A percentile compares a stretch with the other conserved stretches of the same genome.
Conservation (phyloP, 2,888 invertebrate genomes). For the Poecilus cupreus region DNA sequence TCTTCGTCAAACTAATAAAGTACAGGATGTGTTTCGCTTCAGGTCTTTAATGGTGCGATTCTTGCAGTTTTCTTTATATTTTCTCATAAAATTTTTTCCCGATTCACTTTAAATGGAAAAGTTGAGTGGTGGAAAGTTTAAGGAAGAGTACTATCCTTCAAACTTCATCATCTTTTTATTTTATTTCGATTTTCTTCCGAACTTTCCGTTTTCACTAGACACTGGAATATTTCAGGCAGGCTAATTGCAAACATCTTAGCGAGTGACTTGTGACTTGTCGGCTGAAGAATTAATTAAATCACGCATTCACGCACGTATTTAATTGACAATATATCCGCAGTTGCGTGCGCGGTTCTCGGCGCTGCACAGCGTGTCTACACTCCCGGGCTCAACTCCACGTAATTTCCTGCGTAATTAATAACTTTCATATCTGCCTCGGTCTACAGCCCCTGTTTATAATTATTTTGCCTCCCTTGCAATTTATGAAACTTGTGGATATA, state of each 20-base stretch:
- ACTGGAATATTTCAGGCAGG: too few species aligned
- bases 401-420: constrained; percentile 55
- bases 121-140: constrained; percentile 41
- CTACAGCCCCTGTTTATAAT: constrained; percentile 31
- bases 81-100: constrained; percentile 45
- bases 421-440: constrained; percentile 18
- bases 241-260: not conserved
- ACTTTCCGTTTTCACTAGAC: not conserved
- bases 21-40: constrained; percentile 15
- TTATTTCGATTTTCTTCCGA: constrained; percentile 31
- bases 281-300: constrained; percentile 54
- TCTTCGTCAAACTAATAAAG: constrained; percentile 25
- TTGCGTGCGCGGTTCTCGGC: not conserved
- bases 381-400: not conserved
- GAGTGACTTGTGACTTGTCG: not conserved
- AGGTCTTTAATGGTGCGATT: constrained; percentile 4
- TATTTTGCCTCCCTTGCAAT: constrained; percentile 34
- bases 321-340: constrained; percentile 48
- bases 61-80: constrained; percentile 42
- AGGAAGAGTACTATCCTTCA: constrained; percentile 19
- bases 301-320: constrained; percentile 50
- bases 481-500: constrained; percentile 44
- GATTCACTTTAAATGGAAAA: constrained; percentile 51
- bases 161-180: constrained; percentile 32
- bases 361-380: constrained; percentile 4